Evolutionary conservation across 2,888 invertebrate species (phyloP).

Genomic region (Bembecia ichneumoniformis): DNA sequence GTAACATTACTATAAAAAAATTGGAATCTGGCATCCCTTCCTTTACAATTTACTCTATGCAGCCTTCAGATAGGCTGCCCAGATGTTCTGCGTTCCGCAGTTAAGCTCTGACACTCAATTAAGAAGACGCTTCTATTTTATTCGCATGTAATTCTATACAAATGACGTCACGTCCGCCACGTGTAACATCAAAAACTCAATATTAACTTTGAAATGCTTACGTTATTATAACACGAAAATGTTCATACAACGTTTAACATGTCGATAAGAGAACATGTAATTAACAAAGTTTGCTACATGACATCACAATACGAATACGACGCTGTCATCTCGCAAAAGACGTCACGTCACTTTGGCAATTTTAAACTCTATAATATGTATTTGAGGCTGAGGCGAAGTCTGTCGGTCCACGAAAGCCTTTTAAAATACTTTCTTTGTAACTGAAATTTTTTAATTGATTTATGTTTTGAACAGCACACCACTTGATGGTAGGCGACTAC

Average conservation of each 20-base stretch:
- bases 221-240: not conserved
- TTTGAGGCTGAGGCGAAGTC: too few species aligned
- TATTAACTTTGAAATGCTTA: not conserved
- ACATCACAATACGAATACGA: slow-evolving; percentile 1
- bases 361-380: not conserved
- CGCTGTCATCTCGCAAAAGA: not conserved
- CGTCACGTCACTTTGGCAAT: not conserved
- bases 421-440: too few species aligned
- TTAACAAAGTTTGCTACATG: slow-evolving; percentile 5
- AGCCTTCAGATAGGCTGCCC: not conserved
- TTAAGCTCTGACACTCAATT: not conserved
- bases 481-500: too few species aligned
- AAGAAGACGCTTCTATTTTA: not conserved
- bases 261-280: slow-evolving; percentile 2
- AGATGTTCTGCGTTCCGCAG: not conserved
- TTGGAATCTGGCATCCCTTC: too few species aligned
- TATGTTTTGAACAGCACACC: too few species aligned
- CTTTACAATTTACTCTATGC: too few species aligned
- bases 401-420: too few species aligned
- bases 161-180: not conserved
- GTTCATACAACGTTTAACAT: not conserved
- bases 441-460: too few species aligned
- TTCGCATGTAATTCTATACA: not conserved
- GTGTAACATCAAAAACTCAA: not conserved
- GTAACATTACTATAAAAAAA: too few species aligned